These are phyloP conservation scores for Atopsyche davidsoni DNA, from an alignment of 1,140 invertebrate species.

Conservation along the genomic window DNA sequence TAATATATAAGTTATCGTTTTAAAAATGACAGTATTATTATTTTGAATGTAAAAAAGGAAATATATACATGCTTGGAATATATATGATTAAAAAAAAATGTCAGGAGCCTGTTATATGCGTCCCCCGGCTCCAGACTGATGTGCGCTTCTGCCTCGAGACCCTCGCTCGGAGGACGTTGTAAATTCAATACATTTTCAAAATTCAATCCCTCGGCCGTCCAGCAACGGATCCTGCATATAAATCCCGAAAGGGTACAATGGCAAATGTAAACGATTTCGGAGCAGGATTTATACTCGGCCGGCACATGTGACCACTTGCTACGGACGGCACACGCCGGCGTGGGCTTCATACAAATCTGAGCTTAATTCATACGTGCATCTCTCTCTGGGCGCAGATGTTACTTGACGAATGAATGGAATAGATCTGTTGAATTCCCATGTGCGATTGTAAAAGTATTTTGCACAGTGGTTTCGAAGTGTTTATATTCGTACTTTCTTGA, in stretches of 20 bases:
- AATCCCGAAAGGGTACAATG: slow-evolving; percentile 28
- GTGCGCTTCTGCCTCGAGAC: not conserved
- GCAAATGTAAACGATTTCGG: slow-evolving; percentile 20
- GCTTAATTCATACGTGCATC: no score
- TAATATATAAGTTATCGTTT: no score
- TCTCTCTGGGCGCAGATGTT: no score
- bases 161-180: not conserved
- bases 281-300: slow-evolving; percentile 21
- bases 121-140: not conserved
- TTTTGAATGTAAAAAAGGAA: no score
- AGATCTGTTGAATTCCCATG: no score
- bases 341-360: no score
- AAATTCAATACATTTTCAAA: slow-evolving; percentile 26
- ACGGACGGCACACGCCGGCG: slow-evolving; percentile 10
- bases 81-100: not conserved
- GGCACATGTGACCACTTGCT: slow-evolving; percentile 19
- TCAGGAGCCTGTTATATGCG: not conserved
- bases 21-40: no score
- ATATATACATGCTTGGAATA: no score
- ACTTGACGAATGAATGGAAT: no score
- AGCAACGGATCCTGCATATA: slow-evolving; percentile 26
- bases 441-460: no score
- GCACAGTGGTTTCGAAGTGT: no score
- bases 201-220: slow-evolving; percentile 28
- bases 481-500: no score